Evolutionary conservation across 2,888 invertebrate species (phyloP).

Genomic region (Drosophila lacicola): DNA sequence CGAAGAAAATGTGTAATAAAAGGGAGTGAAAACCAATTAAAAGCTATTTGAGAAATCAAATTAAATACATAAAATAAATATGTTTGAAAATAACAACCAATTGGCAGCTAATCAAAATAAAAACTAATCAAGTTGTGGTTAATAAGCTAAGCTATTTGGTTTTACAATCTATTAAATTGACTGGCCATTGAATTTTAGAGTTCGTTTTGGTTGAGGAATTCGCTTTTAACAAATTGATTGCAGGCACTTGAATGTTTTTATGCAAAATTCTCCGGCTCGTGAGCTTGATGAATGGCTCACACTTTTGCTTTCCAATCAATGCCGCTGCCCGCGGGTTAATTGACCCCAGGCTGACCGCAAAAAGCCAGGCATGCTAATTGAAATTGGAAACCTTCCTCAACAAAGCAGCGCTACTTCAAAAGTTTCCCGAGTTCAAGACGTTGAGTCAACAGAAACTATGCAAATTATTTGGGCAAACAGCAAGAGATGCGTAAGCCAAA

Average conservation of each 20-base stretch:
- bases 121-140: conserved; percentile 4
- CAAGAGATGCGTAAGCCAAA: conserved; percentile 42
- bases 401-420: conserved; percentile 36
- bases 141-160: not conserved
- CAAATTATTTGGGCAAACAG: conserved; percentile 44
- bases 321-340: conserved; percentile 52
- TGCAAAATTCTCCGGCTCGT: conserved; percentile 27
- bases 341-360: conserved; percentile 69
- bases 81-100: conserved; percentile 1
- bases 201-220: conserved; percentile 2
- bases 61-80: not conserved
- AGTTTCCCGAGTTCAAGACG: conserved; percentile 23
- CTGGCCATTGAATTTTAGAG: not conserved
- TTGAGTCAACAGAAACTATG: conserved; percentile 29
- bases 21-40: conserved; percentile 29
- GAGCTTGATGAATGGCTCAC: conserved; percentile 58
- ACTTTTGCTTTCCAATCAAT: conserved; percentile 73
- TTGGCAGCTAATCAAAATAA: not conserved
- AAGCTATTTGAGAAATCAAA: conserved; percentile 2
- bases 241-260: conserved; percentile 17
- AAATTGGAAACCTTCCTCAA: conserved; percentile 53
- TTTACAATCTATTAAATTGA: conserved; percentile 10
- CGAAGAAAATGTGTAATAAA: conserved; percentile 9
- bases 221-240: conserved; percentile 32
- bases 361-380: conserved; percentile 62